These are phyloP conservation scores for Turritopsis dohrnii DNA, from an alignment of 30 jellyfish, hydroid and myxozoan genomes.

Conservation along the genomic window DNA sequence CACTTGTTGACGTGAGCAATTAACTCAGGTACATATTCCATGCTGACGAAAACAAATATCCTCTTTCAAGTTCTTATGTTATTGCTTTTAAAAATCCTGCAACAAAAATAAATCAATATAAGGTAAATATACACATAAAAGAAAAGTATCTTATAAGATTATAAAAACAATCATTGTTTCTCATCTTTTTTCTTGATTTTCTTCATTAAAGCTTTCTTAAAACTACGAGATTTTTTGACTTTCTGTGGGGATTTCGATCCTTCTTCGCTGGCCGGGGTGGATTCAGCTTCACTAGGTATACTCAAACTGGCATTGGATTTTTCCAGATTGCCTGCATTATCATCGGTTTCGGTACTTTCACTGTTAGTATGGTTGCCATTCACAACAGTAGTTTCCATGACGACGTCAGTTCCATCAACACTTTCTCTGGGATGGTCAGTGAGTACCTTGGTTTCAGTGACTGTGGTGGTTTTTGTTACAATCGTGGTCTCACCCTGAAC, in stretches of 20 bases:
- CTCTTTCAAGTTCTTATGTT: not conserved
- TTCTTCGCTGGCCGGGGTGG: conserved; percentile 16
- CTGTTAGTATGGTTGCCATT: not conserved
- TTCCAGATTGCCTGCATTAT: not conserved
- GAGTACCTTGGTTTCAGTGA: conserved; percentile 52
- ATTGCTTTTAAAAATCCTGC: not conserved
- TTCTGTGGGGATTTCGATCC: conserved; percentile 52
- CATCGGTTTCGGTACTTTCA: not conserved
- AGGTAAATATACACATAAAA: not conserved
- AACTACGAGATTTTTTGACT: conserved; percentile 84
- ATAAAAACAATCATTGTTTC: conserved; percentile 10
- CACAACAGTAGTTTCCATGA: not conserved
- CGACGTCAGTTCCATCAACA: not conserved
- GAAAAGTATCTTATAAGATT: not conserved
- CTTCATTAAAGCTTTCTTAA: conserved; percentile 75
- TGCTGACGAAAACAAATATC: not conserved
- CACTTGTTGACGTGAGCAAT: not conserved
- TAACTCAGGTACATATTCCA: not conserved
- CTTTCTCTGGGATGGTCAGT: conserved; percentile 45
- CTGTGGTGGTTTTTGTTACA: conserved; percentile 53
- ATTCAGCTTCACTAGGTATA: not conserved
- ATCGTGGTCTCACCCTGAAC: conserved; percentile 54
- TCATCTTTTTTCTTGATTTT: conserved; percentile 59
- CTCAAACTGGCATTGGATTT: not conserved
- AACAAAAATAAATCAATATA: not conserved